Conservation (phyloP, 2,888 invertebrate genomes). For the Cheiracanthium punctorium region DNA sequence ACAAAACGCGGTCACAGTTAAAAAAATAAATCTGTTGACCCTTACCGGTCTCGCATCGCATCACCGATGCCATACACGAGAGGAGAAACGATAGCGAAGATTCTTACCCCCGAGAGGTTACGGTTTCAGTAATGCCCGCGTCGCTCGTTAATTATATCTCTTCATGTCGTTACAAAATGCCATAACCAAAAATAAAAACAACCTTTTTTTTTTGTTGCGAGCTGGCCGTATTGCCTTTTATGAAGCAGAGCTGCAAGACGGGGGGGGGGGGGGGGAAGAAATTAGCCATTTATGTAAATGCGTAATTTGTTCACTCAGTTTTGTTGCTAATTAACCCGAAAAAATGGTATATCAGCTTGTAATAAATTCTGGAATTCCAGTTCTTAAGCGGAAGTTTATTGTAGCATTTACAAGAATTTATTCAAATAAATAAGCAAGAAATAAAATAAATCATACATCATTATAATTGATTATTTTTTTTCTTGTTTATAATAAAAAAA, state of each 20-base stretch:
- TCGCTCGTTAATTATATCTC: neutral
- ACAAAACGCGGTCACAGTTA: constrained; percentile 14
- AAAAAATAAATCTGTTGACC: constrained; percentile 12
- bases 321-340: neutral
- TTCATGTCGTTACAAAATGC: neutral
- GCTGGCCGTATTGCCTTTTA: neutral
- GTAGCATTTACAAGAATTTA: too few species aligned
- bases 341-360: neutral
- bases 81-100: neutral
- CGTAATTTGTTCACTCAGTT: neutral
- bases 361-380: neutral
- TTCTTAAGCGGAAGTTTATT: neutral
- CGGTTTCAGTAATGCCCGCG: neutral
- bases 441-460: too few species aligned
- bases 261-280: too few species aligned
- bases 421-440: too few species aligned
- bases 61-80: neutral
- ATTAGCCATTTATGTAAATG: constrained; percentile 6
- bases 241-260: neutral
- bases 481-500: too few species aligned
- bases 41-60: constrained; percentile 1
- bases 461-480: too few species aligned
- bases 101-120: neutral
- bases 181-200: neutral
- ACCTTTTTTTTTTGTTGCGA: neutral